Conservation (phyloP, 2,888 invertebrate genomes). For the Ornithoptera alexandrae region DNA sequence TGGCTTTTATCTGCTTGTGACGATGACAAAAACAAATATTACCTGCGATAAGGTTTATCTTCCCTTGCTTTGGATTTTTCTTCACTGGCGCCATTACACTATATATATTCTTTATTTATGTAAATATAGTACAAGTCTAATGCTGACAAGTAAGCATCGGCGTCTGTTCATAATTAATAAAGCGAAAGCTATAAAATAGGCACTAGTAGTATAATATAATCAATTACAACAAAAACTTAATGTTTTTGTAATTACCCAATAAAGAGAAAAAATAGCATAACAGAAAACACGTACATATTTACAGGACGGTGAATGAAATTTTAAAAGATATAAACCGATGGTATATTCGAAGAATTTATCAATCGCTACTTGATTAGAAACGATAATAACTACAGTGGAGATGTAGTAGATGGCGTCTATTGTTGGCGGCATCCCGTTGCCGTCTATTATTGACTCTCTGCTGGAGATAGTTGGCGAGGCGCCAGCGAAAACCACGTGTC, state of each 20-base stretch:
- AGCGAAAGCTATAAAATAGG: slow-evolving; percentile 7
- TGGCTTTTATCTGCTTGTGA: slow-evolving; percentile 65
- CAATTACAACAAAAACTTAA: too few species aligned
- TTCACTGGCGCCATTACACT: slow-evolving; percentile 5
- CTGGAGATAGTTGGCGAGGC: slow-evolving; percentile 76
- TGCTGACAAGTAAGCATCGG: slow-evolving; percentile 4
- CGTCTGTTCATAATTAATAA: slow-evolving; percentile 1
- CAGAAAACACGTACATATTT: too few species aligned
- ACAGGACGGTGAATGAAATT: too few species aligned
- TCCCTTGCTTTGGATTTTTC: slow-evolving; percentile 41
- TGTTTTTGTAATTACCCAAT: too few species aligned
- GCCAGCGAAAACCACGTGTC: slow-evolving; percentile 76
- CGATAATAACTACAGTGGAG: slow-evolving; percentile 5
- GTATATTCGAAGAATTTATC: slow-evolving; percentile 3
- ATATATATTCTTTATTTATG: not conserved
- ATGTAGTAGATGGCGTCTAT: slow-evolving; percentile 62
- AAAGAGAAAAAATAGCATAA: too few species aligned
- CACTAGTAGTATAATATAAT: too few species aligned
- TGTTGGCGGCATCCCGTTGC: slow-evolving; percentile 78
- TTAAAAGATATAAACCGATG: too few species aligned
- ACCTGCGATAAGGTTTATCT: slow-evolving; percentile 57
- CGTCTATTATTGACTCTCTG: slow-evolving; percentile 79
- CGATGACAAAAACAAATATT: slow-evolving; percentile 65
- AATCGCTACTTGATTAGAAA: slow-evolving; percentile 15
- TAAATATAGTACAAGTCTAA: not conserved